Evolutionary conservation across 2,113 vertebrate species (phyloP).

Genomic region (Himantopus leucocephalus): DNA sequence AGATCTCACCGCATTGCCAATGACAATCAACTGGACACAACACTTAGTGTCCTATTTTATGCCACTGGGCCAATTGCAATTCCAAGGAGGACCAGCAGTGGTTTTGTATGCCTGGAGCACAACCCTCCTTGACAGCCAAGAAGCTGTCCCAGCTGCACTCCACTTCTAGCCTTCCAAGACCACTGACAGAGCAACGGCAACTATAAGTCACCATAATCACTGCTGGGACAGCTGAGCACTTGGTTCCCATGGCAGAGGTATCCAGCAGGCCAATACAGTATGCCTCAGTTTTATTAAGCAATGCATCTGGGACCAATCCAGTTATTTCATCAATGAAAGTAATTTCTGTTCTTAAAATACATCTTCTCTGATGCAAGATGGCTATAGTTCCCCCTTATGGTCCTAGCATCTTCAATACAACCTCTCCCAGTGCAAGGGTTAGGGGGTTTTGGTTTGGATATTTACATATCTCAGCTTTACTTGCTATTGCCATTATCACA

Average conservation of each 20-base stretch:
- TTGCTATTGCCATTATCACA: background rate
- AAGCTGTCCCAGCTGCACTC: background rate
- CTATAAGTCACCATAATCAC: background rate
- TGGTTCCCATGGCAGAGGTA: background rate
- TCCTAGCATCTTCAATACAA: background rate
- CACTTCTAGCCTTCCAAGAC: background rate
- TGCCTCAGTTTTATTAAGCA: background rate
- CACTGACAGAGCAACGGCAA: background rate
- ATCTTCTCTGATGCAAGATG: background rate
- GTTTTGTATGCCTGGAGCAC: background rate
- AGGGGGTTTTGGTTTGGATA: background rate
- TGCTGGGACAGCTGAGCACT: background rate
- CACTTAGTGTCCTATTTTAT: background rate
- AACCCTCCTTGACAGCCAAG: background rate
- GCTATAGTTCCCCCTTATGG: background rate
- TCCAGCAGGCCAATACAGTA: background rate
- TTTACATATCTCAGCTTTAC: background rate
- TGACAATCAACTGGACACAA: background rate
- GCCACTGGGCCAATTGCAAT: background rate
- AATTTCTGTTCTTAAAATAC: background rate
- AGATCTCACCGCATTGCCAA: background rate
- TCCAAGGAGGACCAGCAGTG: background rate
- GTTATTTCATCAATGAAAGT: background rate
- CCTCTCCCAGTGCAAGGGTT: background rate
- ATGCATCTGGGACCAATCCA: background rate